Base-by-base conservation (phyloP, 1,140 invertebrate species). In the Eurosta solidaginis region DNA sequence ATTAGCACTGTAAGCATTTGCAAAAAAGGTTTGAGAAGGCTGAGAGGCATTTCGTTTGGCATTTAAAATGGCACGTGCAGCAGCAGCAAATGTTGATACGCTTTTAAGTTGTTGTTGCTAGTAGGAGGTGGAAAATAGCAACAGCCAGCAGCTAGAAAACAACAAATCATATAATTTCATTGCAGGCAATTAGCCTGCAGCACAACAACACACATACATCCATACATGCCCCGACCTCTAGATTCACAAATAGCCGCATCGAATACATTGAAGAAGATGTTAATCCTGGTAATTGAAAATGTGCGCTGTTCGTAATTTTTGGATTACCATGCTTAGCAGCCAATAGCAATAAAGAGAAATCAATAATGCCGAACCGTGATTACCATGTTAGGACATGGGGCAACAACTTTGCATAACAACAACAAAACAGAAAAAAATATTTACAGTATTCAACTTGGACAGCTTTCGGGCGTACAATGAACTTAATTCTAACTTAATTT, bases 261-360 rank as follows among this genome's bases (percentile, higher is more conserved):
- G 59, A n/a, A 17, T 40, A 33, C 36, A 42, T 40, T n/a, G n/a
- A n/a, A n/a, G 59, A 68, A 68, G 59, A 68, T 68, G 59, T 68
- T 68, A 68, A 68, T 68, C 59, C 59, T 68, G 33, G 33, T 68
- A 68, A 68, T 68, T 68, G 59, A 68, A 68, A 68, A 68, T 68
- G 59, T 68, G 36, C 59, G 36, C n/a, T 6, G 20, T n/a, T 68
- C 40, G 59, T 42, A 40, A 40, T 68, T 68, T 68, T 68, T 68
- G 33, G 59, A 42, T 68, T 68, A 42, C 59, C 22, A 6, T 36
- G 59, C 36, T 20, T 9, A 2, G n/a, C 52, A 22, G 25, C 27
- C n/a, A n/a, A 29, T 25, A 20, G 27, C 10, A 40, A 40, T 17
- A 40, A 10, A 29, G 40, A 68, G 59, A 7, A 40, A 68, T 68